Evolutionary conservation across 2,797 vertebrate species (phyloP), one percentile per base, ranked within the genome.

Genomic region (Pyrocephalus nanus): DNA sequence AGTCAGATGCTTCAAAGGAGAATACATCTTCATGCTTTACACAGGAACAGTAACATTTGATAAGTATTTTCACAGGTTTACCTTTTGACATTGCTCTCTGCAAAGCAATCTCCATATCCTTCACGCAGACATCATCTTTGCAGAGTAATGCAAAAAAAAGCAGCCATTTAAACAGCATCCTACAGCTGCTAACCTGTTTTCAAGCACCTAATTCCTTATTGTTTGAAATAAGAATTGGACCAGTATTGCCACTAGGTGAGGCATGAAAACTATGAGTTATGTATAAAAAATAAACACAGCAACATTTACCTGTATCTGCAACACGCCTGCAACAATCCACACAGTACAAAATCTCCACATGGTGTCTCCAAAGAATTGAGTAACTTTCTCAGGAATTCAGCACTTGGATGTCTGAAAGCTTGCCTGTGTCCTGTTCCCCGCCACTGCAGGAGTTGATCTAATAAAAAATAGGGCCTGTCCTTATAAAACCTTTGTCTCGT

Each of bases 321-420:
- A 64, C 0, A 0, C 13, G 45, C 57, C 81, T 77, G 57, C 22
- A 73, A 89, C 38, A 76, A 85, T 47, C 38, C 72, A 85, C 40
- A 38, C 45, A 61, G 45, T 71, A 85, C 27, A 87, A 57, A 82
- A 79, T 40, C 86, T 94, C 94, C 88, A 76, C 67, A 40, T 65
- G 86, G 81, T 86, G 81, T 93, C 88, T 95, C 93, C 81, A 79
- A 89, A 92, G 75, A 95, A 95, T 51, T 55, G 22, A 92, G 15
- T 75, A 94, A 86, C 76, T 80, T 94, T 86, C 82, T 73, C 62
- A 80, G 29, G 45, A 94, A 80, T 57, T 61, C 53, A 21, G 65
- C 16, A 25, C 34, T 74, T 29, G 17, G 50, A 77, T 8, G 16
- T 12, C 60, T 79, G 71, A 86, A 94, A 84, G 58, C 53, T 66